Conservation (phyloP, 2,797 vertebrate genomes). For the Hirundo rustica region DNA sequence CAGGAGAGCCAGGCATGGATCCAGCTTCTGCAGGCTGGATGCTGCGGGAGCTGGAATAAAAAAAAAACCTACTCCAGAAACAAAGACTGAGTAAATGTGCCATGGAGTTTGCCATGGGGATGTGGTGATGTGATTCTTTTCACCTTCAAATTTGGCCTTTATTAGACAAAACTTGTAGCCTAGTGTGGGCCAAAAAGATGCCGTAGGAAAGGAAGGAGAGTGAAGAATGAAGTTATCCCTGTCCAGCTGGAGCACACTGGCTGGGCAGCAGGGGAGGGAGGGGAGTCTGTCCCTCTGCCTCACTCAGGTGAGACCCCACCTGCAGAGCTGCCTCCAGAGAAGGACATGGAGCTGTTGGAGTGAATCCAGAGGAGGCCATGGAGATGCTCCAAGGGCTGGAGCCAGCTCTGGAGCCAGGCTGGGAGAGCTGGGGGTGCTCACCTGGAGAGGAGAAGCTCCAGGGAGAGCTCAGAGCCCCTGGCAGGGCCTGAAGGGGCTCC, state of each 20-base stretch:
- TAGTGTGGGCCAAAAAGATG: neutral
- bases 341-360: neutral
- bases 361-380: rapidly evolving
- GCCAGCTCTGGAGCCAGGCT: neutral
- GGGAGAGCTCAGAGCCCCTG: rapidly evolving
- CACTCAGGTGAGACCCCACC: neutral
- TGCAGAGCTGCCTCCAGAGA: neutral
- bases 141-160: neutral
- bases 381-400: neutral
- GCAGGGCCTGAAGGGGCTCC: neutral
- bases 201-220: neutral
- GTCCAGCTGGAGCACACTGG: neutral
- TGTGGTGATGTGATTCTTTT: neutral
- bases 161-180: neutral
- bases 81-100: neutral
- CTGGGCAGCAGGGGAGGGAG: neutral
- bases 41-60: neutral
- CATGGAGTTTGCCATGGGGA: rapidly evolving
- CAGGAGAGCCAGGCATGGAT: neutral
- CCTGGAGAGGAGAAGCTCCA: neutral
- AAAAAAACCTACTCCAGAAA: neutral
- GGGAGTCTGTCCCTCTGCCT: neutral
- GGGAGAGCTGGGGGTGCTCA: neutral
- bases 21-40: neutral
- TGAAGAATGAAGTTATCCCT: neutral